Base-by-base conservation (phyloP, 2,888 invertebrate species). In the Drosophila histrio region DNA sequence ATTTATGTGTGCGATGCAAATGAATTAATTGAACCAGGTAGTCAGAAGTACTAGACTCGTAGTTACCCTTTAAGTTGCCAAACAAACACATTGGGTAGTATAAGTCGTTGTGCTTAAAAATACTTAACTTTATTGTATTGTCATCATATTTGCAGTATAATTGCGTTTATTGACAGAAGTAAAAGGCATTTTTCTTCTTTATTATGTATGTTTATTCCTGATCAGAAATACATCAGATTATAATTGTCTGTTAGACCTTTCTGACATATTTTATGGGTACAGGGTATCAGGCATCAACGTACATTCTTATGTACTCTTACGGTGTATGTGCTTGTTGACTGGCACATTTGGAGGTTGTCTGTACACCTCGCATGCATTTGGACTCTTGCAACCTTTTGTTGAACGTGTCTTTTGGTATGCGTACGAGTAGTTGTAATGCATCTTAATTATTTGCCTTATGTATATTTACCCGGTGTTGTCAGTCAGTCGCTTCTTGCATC, bases 361-460 rank as follows among this genome's bases (percentile, higher is more conserved):
- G 8, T n/a, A 26, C 24, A 39, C 26, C 43, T 15, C 49, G 59
- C 22, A 49, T 43, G 30, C 13, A 50, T 50, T 66, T 58, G 15
- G 19, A 8, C 36, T 46, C 44, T 47, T 26, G 57, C 53, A 41
- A 19, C 38, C 34, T 46, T 43, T 36, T n/a, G 54, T 13, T 53
- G 38, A 15, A 50, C 50, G 24, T 64, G 69, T 54, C 43, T n/a
- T 36, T 41, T 24, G 44, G 15, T 26, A 30, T 39, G 17, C 26
- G 32, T 9, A 26, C 26, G 26, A 11, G 5, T 21, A 32, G 22
- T 24, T 61, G 82, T 81, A 79, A 81, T 77, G 72, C 70, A 79
- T 71, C 68, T 81, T 79, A 74, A 81, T 84, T 84, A 79, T 79
- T 74, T 84, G 72, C 44, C 66, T 59, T 74, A 70, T 74, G 66